Conservation (phyloP, 2,888 invertebrate species). For the Lepidocyrtoides sp. region DNA sequence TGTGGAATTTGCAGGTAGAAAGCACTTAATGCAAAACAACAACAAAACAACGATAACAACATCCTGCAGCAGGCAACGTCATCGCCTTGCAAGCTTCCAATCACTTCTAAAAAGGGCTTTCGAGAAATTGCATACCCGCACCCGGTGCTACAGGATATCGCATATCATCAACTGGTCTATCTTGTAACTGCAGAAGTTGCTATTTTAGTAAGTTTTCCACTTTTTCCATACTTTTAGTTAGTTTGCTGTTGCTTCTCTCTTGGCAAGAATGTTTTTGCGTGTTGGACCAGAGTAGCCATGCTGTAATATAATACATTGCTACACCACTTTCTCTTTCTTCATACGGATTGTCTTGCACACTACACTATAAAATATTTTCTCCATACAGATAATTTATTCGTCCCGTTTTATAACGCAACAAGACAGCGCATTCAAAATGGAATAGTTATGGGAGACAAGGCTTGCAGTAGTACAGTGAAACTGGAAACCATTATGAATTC, state of each 20-base stretch:
- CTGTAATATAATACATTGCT: background rate
- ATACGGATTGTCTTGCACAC: background rate
- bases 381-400: background rate
- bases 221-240: background rate
- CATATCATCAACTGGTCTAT: background rate
- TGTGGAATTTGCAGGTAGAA: background rate
- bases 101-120: background rate
- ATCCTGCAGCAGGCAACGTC: background rate
- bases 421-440: background rate
- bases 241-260: background rate
- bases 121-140: background rate
- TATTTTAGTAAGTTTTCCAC: conserved; percentile 15
- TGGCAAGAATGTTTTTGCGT: background rate
- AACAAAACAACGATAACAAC: background rate
- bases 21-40: background rate
- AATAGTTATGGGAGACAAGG: background rate
- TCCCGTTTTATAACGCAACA: background rate
- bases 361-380: background rate
- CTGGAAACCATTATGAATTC: background rate
- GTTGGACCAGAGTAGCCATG: background rate
- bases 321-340: background rate
- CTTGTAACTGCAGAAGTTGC: background rate
- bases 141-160: background rate
- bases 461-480: background rate
- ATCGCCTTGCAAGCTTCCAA: background rate